A percentile compares a stretch with the other conserved stretches of the same genome.
phyloP scores from a whole-genome alignment of 1,140 invertebrate species.

The Rhopalosiphum padi region DNA sequence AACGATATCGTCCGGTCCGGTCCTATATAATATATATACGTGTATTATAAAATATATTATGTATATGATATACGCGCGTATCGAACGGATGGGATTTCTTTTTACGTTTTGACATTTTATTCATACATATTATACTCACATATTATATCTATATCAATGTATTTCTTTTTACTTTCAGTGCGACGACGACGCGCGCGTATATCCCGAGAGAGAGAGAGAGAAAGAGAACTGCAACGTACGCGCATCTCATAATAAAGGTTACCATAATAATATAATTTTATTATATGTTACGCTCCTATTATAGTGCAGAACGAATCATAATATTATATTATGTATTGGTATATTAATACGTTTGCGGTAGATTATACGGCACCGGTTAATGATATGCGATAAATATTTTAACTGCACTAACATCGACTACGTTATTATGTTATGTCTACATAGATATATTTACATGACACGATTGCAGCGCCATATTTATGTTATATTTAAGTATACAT shows the following conservation, averaged over 20 bases:
- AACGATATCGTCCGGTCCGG: conserved; percentile 6
- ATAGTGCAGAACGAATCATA: neutral
- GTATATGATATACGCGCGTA: neutral
- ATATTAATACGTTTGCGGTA: neutral
- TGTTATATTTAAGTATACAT: neutral
- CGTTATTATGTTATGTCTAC: neutral
- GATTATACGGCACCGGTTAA: neutral
- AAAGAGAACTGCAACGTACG: neutral
- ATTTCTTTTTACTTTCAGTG: neutral
- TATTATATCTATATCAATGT: neutral
- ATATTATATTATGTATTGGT: neutral
- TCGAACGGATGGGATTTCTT: neutral
- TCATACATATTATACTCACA: neutral
- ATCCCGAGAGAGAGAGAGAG: neutral
- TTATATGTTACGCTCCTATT: neutral
- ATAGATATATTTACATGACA: neutral
- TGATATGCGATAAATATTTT: neutral
- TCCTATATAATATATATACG: neutral
- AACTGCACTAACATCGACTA: neutral
- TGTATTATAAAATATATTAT: neutral
- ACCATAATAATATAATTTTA: neutral
- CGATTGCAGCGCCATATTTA: neutral
- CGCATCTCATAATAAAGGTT: neutral
- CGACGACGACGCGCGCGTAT: neutral
- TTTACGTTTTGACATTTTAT: conserved; percentile 3